These are phyloP conservation scores for Acrobasis suavella DNA, from an alignment of 2,888 invertebrate species.

Conservation along the genomic window DNA sequence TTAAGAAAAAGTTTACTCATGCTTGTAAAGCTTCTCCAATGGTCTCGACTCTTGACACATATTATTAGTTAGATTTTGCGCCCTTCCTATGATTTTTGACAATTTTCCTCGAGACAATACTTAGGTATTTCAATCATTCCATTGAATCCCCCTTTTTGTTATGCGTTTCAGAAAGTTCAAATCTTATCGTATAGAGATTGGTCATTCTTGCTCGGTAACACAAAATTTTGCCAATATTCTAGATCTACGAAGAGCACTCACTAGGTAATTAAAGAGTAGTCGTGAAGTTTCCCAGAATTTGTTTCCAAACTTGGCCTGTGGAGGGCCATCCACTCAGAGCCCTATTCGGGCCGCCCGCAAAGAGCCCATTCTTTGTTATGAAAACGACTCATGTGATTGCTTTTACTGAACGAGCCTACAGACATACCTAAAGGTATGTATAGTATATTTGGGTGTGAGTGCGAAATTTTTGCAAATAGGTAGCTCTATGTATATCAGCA, in stretches of 20 bases:
- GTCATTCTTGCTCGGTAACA: background rate
- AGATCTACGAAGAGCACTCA: conserved; percentile 23
- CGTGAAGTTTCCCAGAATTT: conserved; percentile 24
- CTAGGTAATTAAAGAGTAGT: conserved; percentile 24
- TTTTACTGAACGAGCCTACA: conserved; percentile 34
- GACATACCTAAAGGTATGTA: conserved; percentile 18
- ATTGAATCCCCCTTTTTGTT: too few species aligned
- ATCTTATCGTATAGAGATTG: background rate
- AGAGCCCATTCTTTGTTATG: conserved; percentile 52
- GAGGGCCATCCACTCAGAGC: conserved; percentile 44
- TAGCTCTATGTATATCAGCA: too few species aligned
- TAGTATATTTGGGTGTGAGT: background rate
- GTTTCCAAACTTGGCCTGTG: conserved; percentile 40
- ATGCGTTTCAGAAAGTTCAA: too few species aligned
- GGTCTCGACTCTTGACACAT: too few species aligned
- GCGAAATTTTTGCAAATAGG: too few species aligned
- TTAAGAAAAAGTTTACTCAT: too few species aligned
- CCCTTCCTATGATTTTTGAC: too few species aligned
- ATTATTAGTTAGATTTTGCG: too few species aligned
- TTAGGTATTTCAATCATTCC: too few species aligned
- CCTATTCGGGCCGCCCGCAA: conserved; percentile 37
- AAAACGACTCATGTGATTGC: conserved; percentile 45
- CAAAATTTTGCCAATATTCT: conserved; percentile 25
- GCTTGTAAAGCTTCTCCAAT: too few species aligned
- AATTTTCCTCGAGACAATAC: too few species aligned